Evolutionary conservation across 2,113 vertebrate species (phyloP), one percentile per base, ranked within the genome.

Genomic region (Gymnorhina tibicen): DNA sequence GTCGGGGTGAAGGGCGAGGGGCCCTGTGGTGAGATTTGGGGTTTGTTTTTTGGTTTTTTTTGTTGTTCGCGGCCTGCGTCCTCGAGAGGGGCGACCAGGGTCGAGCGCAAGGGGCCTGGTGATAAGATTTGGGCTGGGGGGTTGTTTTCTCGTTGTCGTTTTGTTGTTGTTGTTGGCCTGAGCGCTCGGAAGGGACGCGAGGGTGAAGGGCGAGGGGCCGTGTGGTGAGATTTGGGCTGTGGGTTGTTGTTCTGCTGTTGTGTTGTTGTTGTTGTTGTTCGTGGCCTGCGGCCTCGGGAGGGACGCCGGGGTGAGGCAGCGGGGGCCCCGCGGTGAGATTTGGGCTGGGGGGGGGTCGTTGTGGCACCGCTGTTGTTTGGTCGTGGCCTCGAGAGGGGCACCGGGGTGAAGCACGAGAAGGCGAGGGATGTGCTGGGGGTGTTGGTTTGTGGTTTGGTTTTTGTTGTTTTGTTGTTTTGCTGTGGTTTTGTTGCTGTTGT

Each of bases 301-400:
- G 22, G 33, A 24, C 21, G 4, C 1, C 9, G 4, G 56, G 33
- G 56, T 24, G 6, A 35, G 16, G 56, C 21, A 35, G 1, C 4
- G 10, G 21, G 14, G 33, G 33, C 13, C 22, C 6, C 10, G 55
- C 7, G 56, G 9, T 58, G 9, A 16, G 21, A 56, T 56, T 33
- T 33, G 55, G 32, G 55, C 55, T 56, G 55, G 55, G 16, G 19
- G 53, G 14, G 9, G 30, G 30, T 33, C 9, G 10, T 33, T 12
- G 10, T 17, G 33, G 30, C 33, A 17, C 10, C 33, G 14, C 9
- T 66, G 63, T 33, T 47, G 46, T 56, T 24, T 47, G 35, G 23
- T 26, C 99, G 99, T 2, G 97, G 97, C 53, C 98, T 99, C 28
- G 97, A 98, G 90, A 98, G 93, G 59, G 91, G 97, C 85, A 98